Percentiles rank a stretch among this genome's conserved stretches.
Evolutionary conservation across 2,113 vertebrate genomes (phyloP).

Genomic region (Sapayoa aenigma): DNA sequence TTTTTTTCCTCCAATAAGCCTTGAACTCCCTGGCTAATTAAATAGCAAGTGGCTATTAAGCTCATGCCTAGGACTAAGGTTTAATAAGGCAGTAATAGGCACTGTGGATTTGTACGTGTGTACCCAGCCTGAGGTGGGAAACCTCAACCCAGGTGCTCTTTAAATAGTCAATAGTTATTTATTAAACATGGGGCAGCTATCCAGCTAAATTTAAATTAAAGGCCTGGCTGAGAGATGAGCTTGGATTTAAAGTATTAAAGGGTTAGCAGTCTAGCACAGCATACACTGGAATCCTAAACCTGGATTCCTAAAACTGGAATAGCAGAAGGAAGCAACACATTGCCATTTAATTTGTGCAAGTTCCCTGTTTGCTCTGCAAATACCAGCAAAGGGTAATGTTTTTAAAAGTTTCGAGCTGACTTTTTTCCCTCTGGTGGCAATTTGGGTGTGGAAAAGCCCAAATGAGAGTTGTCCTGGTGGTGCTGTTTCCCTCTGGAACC

Average conservation of each 20-base stretch:
- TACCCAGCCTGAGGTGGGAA: slow-evolving; percentile 4
- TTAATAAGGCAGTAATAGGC: slow-evolving; percentile 53
- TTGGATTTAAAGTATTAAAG: slow-evolving; percentile 39
- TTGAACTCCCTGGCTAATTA: slow-evolving; percentile 57
- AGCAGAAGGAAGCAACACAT: background rate
- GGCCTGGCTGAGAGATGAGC: slow-evolving; percentile 26
- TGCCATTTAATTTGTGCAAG: background rate
- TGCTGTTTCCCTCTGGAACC: background rate
- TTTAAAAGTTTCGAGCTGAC: background rate
- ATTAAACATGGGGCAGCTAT: slow-evolving; percentile 30
- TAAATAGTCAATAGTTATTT: slow-evolving; percentile 60
- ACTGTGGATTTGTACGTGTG: background rate
- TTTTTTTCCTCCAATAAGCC: background rate
- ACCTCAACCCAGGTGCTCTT: background rate
- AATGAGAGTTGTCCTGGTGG: background rate
- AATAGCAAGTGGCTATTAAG: slow-evolving; percentile 63
- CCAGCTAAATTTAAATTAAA: slow-evolving; percentile 47
- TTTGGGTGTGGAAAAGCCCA: background rate
- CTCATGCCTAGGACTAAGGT: slow-evolving; percentile 35
- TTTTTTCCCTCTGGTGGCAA: background rate
- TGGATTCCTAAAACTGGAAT: background rate
- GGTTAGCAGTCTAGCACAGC: background rate
- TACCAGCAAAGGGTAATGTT: background rate
- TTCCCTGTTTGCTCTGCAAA: slow-evolving; percentile 5
- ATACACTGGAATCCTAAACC: background rate